Conservation (phyloP, 2,888 invertebrate genomes). For the Hymenopus coronatus region DNA sequence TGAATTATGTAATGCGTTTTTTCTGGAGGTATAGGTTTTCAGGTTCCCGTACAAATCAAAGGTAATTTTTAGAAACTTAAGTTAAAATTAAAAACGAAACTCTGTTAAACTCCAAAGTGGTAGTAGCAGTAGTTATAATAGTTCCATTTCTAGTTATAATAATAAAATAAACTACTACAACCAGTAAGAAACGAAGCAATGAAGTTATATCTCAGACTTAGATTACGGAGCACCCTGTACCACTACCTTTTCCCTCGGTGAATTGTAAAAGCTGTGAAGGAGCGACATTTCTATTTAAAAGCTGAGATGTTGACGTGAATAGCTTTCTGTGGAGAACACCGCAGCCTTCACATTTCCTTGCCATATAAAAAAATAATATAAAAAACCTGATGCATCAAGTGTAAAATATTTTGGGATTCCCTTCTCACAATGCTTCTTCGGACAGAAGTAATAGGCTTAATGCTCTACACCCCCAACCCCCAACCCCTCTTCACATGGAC, state of each 20-base stretch:
- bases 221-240: neutral
- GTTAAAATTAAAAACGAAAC: no score
- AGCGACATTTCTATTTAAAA: slow-evolving; percentile 15
- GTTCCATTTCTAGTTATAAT: no score
- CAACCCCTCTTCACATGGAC: no score
- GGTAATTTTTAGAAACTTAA: no score
- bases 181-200: no score
- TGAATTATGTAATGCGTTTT: no score
- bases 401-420: slow-evolving; percentile 17
- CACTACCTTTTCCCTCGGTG: neutral
- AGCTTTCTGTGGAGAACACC: neutral
- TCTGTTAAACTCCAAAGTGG: no score
- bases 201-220: no score
- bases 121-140: no score
- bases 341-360: neutral
- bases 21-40: no score
- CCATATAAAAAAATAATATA: neutral
- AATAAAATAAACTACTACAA: no score
- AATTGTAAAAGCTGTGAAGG: neutral
- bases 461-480: neutral
- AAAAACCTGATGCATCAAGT: slow-evolving; percentile 10
- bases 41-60: no score
- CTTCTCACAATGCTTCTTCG: slow-evolving; percentile 1
- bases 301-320: slow-evolving; percentile 16
- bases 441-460: neutral